Conservation (phyloP, 2,797 vertebrate species). For the Petrocephalus sullivani region DNA sequence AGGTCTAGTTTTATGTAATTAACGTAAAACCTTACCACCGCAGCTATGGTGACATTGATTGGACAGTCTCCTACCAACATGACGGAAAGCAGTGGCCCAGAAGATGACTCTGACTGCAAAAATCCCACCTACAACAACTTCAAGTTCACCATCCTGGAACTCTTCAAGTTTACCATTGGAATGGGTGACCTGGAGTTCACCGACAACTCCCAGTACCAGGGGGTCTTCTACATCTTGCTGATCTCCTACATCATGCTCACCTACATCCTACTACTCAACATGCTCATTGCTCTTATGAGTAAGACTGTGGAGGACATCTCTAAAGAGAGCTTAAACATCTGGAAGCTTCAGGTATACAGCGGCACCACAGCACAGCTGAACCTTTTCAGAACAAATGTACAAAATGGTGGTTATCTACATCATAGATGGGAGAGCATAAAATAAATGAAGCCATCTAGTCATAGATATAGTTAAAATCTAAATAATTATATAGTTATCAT, state of each 20-base stretch:
- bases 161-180: constrained; percentile 96
- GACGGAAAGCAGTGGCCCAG: neutral
- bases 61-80: constrained; percentile 43
- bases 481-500: neutral
- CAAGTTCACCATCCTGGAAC: constrained; percentile 71
- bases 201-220: constrained; percentile 65
- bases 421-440: neutral
- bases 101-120: neutral
- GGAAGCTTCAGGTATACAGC: constrained; percentile 84
- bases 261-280: constrained; percentile 89
- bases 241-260: constrained; percentile 86
- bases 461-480: neutral
- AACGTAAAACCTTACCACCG: neutral
- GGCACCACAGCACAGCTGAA: neutral
- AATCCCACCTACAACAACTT: constrained; percentile 58
- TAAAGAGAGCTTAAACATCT: constrained; percentile 72
- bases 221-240: constrained; percentile 77
- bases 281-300: constrained; percentile 93
- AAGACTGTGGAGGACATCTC: constrained; percentile 77
- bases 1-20: neutral
- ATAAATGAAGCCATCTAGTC: neutral
- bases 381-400: neutral
- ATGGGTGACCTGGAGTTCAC: constrained; percentile 93
- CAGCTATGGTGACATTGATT: constrained; percentile 80
- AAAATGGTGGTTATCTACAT: neutral